Base-by-base conservation (phyloP, 2,113 vertebrate species). In the Tyto alba region DNA sequence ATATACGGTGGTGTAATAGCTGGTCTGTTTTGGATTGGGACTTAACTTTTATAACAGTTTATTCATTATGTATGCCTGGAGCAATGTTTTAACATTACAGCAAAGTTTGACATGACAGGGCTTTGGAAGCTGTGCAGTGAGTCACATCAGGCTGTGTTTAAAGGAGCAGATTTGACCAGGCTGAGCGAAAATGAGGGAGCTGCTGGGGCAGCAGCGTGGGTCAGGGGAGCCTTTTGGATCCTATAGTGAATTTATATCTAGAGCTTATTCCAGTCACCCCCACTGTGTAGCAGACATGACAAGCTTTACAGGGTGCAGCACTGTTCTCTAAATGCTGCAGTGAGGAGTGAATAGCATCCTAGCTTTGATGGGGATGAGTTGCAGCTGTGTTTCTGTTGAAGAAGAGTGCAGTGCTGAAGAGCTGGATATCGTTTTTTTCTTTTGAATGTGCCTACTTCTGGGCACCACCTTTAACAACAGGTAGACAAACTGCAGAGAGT, bases 221-320 rank as follows among this genome's bases (percentile, higher is more conserved):
- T 56, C n/a, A 11, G 30, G 60, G 66, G 1, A 8, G 43, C 30
- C 8, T 66, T 71, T 73, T n/a, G 55, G 27, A 27, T 53, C 30
- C 43, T 53, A 5, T 26, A 3, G 22, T 57, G 72, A 53, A 34
- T 43, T 57, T 60, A 80, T 50, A 63, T 23, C 36, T 71, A 64
- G 5, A 56, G n/a, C 6, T 90, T 52, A 29, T 88, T 60, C 48
- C 13, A 1, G 22, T 27, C n/a, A 19, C 52, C 69, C 56, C 53
- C 34, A 25, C 62, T 34, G 52, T 4, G 26, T 72, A 16, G 9
- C 36, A 72, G 47, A 22, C 0, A 0, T 8, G 50, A 19, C 9
- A n/a, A 38, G 57, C n/a, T 89, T 14, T 9, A 16, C 45, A 30
- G 34, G 0, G 0, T 21, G 8, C 63, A 63, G 50, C 47, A 22